A percentile compares a stretch with the other conserved stretches of the same genome.
Evolutionary conservation across 2,113 vertebrate genomes (phyloP).

Genomic region (Nanorana parkeri): DNA sequence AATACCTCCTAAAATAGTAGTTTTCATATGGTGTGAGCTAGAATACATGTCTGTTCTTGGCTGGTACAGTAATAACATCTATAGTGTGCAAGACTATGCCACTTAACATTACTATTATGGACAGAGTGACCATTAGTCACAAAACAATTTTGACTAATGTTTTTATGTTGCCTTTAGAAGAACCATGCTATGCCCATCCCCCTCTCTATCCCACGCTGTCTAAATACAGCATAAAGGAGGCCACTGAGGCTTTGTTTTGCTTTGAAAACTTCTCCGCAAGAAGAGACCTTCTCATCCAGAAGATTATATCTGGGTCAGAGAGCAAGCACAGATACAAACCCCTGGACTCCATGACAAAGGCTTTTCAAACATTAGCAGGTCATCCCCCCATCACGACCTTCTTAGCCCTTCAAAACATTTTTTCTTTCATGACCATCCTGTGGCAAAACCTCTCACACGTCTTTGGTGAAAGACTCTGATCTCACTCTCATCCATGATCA

Average conservation of each 20-base stretch:
- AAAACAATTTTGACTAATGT: not conserved
- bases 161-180: not conserved
- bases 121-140: not conserved
- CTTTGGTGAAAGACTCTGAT: slow-evolving; percentile 53
- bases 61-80: too few species aligned
- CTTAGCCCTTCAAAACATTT: slow-evolving; percentile 49
- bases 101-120: too few species aligned
- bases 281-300: slow-evolving; percentile 74
- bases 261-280: slow-evolving; percentile 59
- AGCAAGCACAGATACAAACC: slow-evolving; percentile 76
- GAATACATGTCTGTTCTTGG: too few species aligned
- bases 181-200: slow-evolving; percentile 27
- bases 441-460: slow-evolving; percentile 63
- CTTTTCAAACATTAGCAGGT: slow-evolving; percentile 59
- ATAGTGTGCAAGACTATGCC: too few species aligned
- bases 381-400: slow-evolving; percentile 54
- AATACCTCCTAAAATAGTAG: too few species aligned
- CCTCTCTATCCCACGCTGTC: slow-evolving; percentile 44
- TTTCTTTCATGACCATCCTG: slow-evolving; percentile 52
- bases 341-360: slow-evolving; percentile 70
- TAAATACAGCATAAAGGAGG: slow-evolving; percentile 56
- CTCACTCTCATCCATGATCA: slow-evolving; percentile 16
- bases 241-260: slow-evolving; percentile 64
- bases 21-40: too few species aligned
- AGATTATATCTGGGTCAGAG: slow-evolving; percentile 87